Evolutionary conservation across 2,113 vertebrate genomes (phyloP).

Genomic region (Pantherophis guttatus): DNA sequence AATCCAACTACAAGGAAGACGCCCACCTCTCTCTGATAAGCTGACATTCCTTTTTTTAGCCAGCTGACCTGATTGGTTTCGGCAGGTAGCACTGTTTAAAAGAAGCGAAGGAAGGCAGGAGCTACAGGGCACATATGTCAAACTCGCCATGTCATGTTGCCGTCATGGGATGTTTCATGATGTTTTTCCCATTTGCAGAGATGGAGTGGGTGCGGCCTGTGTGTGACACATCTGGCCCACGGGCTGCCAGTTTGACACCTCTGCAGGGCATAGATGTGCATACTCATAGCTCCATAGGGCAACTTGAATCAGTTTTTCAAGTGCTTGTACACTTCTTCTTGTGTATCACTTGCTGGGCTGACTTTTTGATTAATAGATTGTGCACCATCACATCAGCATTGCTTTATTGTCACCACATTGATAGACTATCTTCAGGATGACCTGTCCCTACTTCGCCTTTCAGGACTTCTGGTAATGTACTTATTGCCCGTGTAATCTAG

Average conservation of each 20-base stretch:
- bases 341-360: not conserved
- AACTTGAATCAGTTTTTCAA: not conserved
- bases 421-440: not conserved
- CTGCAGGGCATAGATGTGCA: not conserved
- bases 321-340: not conserved
- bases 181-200: too few relatives aligned
- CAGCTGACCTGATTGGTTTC: not conserved
- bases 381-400: not conserved
- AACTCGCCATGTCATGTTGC: too few relatives aligned
- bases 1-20: not conserved
- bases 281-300: not conserved
- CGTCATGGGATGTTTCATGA: too few relatives aligned
- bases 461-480: not conserved
- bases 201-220: too few relatives aligned
- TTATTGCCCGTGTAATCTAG: not conserved
- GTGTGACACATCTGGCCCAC: too few relatives aligned
- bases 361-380: not conserved
- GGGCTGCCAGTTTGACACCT: too few relatives aligned
- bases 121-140: not conserved
- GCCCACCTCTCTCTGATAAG: not conserved
- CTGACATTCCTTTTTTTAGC: not conserved
- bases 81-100: not conserved
- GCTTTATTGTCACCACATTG: not conserved
- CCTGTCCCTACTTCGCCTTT: not conserved
- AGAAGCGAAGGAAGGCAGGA: not conserved